Evolutionary conservation across 2,888 invertebrate species (phyloP).

Genomic region (Tipula unca): DNA sequence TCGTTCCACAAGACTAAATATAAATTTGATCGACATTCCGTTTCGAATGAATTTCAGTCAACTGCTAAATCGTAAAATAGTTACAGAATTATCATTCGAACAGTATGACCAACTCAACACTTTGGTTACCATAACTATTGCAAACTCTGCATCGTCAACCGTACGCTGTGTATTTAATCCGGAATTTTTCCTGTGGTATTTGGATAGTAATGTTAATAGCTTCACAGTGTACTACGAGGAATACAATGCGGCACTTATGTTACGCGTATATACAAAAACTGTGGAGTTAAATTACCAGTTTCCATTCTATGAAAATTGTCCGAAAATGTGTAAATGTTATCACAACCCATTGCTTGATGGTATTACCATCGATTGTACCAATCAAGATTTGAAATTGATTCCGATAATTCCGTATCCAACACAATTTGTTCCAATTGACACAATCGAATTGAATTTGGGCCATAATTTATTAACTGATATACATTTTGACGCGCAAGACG

Average conservation of each 20-base stretch:
- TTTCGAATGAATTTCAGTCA: background rate
- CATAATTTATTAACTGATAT: background rate
- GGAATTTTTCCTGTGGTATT: background rate
- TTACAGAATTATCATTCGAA: background rate
- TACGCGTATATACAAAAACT: background rate
- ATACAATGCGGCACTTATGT: background rate
- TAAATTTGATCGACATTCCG: background rate
- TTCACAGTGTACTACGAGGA: background rate
- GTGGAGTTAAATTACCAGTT: background rate
- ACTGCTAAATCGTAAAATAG: background rate
- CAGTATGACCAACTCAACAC: background rate
- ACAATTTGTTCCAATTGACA: background rate
- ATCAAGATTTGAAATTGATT: background rate
- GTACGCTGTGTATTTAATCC: background rate
- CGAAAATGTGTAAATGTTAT: background rate
- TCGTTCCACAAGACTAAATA: background rate
- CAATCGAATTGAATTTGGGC: background rate
- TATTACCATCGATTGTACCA: background rate
- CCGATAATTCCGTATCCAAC: background rate
- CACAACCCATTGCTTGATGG: background rate
- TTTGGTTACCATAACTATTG: background rate
- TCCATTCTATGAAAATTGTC: background rate
- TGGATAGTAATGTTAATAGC: background rate
- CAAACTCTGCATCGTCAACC: background rate
- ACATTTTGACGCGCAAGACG: background rate